Percentiles rank a stretch among this genome's conserved stretches.
Conservation (phyloP, 2,797 vertebrate species). For the Lophotriccus pileatus region DNA sequence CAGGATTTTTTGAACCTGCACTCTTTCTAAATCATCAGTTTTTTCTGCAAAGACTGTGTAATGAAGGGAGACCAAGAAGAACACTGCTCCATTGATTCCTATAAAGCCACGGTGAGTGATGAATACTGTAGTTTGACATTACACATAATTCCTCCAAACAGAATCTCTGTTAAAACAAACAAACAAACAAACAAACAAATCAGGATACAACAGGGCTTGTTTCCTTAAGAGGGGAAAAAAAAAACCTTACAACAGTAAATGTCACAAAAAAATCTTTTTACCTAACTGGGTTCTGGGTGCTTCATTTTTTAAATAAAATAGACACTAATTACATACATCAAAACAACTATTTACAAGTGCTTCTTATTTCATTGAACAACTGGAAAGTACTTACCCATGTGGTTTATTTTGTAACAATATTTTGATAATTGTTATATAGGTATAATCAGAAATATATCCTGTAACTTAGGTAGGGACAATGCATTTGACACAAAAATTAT, state of each 20-base stretch:
- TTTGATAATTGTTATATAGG: neutral
- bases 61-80: constrained; percentile 27
- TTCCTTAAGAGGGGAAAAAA: neutral
- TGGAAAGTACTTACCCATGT: neutral
- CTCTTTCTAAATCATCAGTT: neutral
- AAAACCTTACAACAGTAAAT: neutral
- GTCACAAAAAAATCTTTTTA: neutral
- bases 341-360: neutral
- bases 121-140: constrained; percentile 20
- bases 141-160: neutral
- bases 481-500: neutral
- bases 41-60: constrained; percentile 6
- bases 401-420: neutral
- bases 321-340: neutral
- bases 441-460: neutral
- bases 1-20: constrained; percentile 1
- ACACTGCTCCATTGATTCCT: constrained; percentile 47
- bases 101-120: constrained; percentile 10
- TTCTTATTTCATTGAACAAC: neutral
- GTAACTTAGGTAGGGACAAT: neutral
- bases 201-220: neutral
- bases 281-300: neutral
- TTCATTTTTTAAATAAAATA: neutral
- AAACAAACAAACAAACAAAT: neutral
- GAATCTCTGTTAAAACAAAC: neutral